These are phyloP conservation scores for Melanerpes aurifrons DNA, from an alignment of 2,113 vertebrate species.

Conservation along the genomic window DNA sequence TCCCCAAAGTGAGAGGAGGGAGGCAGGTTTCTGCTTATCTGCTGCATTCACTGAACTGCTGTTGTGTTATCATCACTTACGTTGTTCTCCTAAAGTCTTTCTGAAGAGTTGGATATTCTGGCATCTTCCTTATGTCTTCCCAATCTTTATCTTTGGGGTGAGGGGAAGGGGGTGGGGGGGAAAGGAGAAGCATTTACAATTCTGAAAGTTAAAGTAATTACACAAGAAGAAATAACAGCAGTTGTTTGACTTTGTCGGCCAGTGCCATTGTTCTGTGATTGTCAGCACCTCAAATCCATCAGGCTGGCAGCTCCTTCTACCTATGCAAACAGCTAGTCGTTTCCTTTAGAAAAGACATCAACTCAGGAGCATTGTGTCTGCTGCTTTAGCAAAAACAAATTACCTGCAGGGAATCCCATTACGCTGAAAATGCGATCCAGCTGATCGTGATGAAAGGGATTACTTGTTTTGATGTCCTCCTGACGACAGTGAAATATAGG, in stretches of 20 bases:
- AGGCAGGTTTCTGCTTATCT: background rate
- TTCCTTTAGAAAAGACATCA: background rate
- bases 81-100: conserved; percentile 98
- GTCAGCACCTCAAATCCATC: conserved; percentile 30
- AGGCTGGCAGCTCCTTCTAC: background rate
- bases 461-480: conserved; percentile 99
- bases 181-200: conserved; percentile 42
- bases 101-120: conserved; percentile 98
- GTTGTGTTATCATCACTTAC: conserved; percentile 79
- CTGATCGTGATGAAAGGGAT: conserved; percentile 98
- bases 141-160: conserved; percentile 92
- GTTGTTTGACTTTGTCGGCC: background rate
- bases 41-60: background rate
- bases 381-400: conserved; percentile 55
- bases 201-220: background rate
- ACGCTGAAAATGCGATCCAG: conserved; percentile 98
- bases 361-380: background rate
- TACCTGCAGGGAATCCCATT: conserved; percentile 99
- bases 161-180: background rate
- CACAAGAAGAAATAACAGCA: background rate
- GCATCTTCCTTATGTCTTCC: conserved; percentile 99
- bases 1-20: background rate
- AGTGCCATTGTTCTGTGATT: background rate
- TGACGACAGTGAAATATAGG: conserved; percentile 98
- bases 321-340: background rate